Evolutionary conservation across 2,797 vertebrate species (phyloP).

Genomic region (Sarcoramphus papa): DNA sequence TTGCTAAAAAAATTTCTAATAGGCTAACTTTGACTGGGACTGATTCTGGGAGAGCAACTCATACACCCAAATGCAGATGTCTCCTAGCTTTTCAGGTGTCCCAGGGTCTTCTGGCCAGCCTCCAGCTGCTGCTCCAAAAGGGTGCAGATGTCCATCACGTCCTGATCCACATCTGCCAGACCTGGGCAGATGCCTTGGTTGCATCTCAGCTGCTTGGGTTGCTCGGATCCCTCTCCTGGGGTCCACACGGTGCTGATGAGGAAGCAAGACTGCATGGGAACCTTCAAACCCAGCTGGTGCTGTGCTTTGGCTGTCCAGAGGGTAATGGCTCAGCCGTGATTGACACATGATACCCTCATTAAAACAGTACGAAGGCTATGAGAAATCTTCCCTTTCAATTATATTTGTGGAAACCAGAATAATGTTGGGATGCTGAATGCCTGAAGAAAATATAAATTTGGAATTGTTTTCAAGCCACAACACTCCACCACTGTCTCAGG

Average conservation of each 20-base stretch:
- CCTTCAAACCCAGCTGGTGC: background rate
- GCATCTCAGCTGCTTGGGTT: background rate
- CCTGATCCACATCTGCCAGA: background rate
- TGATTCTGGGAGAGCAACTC: background rate
- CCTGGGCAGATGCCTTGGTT: background rate
- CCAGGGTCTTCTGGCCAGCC: background rate
- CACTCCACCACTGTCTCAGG: background rate
- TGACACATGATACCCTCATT: background rate
- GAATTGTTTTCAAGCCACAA: background rate
- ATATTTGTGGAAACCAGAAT: background rate
- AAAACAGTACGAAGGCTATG: background rate
- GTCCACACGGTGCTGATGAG: background rate
- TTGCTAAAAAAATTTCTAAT: background rate
- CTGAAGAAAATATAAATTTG: background rate
- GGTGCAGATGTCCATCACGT: background rate
- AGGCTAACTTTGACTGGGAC: background rate
- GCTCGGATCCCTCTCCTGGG: background rate
- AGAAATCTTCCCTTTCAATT: background rate
- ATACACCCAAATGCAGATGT: rapidly evolving
- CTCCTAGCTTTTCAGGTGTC: background rate
- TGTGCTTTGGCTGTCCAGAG: background rate
- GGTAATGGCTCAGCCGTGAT: rapidly evolving
- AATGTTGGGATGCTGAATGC: background rate
- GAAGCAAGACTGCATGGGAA: background rate
- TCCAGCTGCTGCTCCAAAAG: background rate